Evolutionary conservation across 2,888 invertebrate species (phyloP).

Genomic region (Scotopteryx bipunctaria): DNA sequence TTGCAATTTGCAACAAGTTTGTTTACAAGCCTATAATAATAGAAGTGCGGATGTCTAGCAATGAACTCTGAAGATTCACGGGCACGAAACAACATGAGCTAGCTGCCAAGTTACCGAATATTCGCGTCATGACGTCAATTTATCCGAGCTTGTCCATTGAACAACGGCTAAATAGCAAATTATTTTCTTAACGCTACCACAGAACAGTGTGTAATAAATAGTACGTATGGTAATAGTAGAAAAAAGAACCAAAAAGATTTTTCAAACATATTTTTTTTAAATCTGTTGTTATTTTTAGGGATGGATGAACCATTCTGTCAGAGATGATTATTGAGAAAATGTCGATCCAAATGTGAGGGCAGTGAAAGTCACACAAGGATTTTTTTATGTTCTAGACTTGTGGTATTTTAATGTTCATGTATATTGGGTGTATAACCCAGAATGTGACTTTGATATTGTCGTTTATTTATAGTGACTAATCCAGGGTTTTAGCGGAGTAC

Average conservation of each 20-base stretch:
- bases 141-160: slow-evolving; percentile 22
- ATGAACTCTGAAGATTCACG: slow-evolving; percentile 69
- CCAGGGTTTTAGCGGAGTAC: slow-evolving; percentile 3
- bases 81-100: slow-evolving; percentile 67
- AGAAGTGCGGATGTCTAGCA: slow-evolving; percentile 48
- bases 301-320: too few species aligned
- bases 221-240: too few species aligned
- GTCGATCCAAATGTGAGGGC: too few species aligned
- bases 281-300: too few species aligned
- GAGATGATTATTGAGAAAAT: too few species aligned
- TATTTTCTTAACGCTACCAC: too few species aligned
- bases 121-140: slow-evolving; percentile 51
- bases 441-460: background rate
- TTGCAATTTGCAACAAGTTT: slow-evolving; percentile 23
- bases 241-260: too few species aligned
- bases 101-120: slow-evolving; percentile 54
- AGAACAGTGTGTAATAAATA: too few species aligned
- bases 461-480: background rate
- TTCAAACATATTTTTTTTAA: too few species aligned
- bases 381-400: background rate
- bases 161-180: slow-evolving; percentile 8
- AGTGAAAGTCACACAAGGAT: too few species aligned
- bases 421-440: background rate
- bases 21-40: slow-evolving; percentile 33
- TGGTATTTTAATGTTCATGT: background rate